phyloP scores from a whole-genome alignment of 1,140 invertebrate genomes.

The Zaprionus ghesquierei region DNA sequence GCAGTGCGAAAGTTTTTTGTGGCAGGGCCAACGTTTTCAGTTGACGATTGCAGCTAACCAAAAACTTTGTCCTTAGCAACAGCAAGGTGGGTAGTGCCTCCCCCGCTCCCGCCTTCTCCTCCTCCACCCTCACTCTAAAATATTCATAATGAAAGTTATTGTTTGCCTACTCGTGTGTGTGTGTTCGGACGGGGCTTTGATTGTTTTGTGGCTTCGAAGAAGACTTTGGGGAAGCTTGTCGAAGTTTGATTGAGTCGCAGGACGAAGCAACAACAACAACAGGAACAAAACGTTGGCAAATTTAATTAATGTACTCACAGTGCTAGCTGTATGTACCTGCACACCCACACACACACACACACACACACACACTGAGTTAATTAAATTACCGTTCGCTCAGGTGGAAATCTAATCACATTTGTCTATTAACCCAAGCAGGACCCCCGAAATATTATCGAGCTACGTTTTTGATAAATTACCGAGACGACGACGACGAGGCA shows the following conservation, averaged over 20 bases:
- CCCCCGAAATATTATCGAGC: slow-evolving; percentile 27
- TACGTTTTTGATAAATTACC: slow-evolving; percentile 58
- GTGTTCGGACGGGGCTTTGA: slow-evolving; percentile 46
- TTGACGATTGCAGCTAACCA: slow-evolving; percentile 36
- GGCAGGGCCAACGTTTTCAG: slow-evolving; percentile 40
- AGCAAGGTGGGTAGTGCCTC: background rate
- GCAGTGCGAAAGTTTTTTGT: slow-evolving; percentile 62
- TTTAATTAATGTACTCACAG: slow-evolving; percentile 5
- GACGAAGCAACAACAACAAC: slow-evolving; percentile 12
- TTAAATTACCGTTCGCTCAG: background rate
- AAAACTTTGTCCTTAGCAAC: slow-evolving; percentile 71
- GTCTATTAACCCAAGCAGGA: background rate
- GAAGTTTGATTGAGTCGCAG: slow-evolving; percentile 42
- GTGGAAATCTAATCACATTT: background rate
- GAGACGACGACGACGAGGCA: too few relatives aligned
- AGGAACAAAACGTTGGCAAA: slow-evolving; percentile 7
- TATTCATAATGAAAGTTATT: slow-evolving; percentile 80
- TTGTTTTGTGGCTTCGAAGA: slow-evolving; percentile 63
- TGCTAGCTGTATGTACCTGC: background rate
- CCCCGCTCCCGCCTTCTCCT: background rate
- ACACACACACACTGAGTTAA: background rate
- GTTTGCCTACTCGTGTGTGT: slow-evolving; percentile 44
- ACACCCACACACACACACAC: background rate
- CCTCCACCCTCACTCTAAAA: slow-evolving; percentile 53
- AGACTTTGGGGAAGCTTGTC: slow-evolving; percentile 39